phyloP scores from a whole-genome alignment of 37 sponge, comb jelly and placozoan genomes.

The Aplysina aerophoba region DNA sequence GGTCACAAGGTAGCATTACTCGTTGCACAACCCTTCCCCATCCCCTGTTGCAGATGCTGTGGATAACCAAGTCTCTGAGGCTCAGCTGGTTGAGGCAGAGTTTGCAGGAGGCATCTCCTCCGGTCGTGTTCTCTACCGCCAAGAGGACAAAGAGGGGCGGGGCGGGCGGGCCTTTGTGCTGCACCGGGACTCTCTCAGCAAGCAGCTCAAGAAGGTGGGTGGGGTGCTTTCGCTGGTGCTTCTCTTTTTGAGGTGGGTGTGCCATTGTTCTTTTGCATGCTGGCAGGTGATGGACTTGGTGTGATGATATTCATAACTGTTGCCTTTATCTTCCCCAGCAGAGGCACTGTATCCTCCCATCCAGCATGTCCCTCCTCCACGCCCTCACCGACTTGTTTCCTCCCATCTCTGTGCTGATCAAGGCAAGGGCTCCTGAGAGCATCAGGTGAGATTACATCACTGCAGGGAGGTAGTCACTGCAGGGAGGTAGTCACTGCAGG shows the following conservation, averaged over 20 bases:
- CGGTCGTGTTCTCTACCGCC: not conserved
- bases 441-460: slow-evolving; percentile 56
- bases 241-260: too few relatives aligned
- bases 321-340: too few relatives aligned
- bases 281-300: too few relatives aligned
- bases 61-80: not conserved
- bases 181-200: not conserved
- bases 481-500: too few relatives aligned
- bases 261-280: too few relatives aligned
- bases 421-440: slow-evolving; percentile 72
- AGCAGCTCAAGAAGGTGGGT: slow-evolving; percentile 8
- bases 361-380: not conserved
- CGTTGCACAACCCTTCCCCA: not conserved
- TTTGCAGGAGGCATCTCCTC: not conserved
- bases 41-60: not conserved
- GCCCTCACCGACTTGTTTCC: not conserved
- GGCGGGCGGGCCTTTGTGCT: not conserved
- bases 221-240: too few relatives aligned
- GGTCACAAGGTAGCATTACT: too few relatives aligned
- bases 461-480: not conserved
- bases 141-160: not conserved
- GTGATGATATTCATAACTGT: too few relatives aligned
- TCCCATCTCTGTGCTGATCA: slow-evolving; percentile 62
- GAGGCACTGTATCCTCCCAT: slow-evolving; percentile 12
- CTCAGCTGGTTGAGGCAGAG: slow-evolving; percentile 1